Percentiles rank a stretch among this genome's conserved stretches.
These are phyloP conservation scores for Morbakka virulenta DNA, from an alignment of 30 jellyfish, hydroid and myxozoan genomes.

Conservation along the genomic window DNA sequence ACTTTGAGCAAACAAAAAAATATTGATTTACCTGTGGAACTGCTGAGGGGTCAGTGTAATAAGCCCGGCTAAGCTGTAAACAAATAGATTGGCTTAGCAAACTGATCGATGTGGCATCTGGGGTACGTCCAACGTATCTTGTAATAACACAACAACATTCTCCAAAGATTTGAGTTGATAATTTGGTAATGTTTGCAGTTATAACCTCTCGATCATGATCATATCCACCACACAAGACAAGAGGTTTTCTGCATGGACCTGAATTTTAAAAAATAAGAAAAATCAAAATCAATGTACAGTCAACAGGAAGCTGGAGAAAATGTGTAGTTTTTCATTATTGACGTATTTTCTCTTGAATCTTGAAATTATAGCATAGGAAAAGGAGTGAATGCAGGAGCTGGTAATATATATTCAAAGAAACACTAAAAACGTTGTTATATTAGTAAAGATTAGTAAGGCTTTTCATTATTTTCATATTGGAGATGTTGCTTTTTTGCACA, in stretches of 20 bases:
- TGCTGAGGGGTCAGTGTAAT: conserved; percentile 68
- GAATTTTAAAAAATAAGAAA: not conserved
- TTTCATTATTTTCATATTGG: too few species aligned
- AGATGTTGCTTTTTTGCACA: too few species aligned
- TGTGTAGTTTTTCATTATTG: too few species aligned
- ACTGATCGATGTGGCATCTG: conserved; percentile 66
- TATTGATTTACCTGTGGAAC: conserved; percentile 64
- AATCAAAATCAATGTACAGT: not conserved
- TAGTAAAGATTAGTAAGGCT: too few species aligned
- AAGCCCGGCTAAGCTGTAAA: conserved; percentile 69
- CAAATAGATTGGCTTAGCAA: conserved; percentile 62
- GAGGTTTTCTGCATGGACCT: conserved; percentile 60
- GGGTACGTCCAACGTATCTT: conserved; percentile 60
- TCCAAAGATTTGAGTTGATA: conserved; percentile 61
- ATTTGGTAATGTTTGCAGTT: conserved; percentile 44
- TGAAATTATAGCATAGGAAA: too few species aligned
- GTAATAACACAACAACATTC: conserved; percentile 45
- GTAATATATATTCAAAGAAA: too few species aligned
- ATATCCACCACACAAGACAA: conserved; percentile 40
- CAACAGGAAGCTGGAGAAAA: too few species aligned
- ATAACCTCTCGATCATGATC: conserved; percentile 41
- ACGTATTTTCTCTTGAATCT: too few species aligned
- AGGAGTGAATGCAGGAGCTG: too few species aligned
- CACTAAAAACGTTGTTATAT: too few species aligned
- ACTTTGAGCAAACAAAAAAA: not conserved